Conservation (phyloP, 1,140 invertebrate genomes). For the Drosophila pseudoananassae region DNA sequence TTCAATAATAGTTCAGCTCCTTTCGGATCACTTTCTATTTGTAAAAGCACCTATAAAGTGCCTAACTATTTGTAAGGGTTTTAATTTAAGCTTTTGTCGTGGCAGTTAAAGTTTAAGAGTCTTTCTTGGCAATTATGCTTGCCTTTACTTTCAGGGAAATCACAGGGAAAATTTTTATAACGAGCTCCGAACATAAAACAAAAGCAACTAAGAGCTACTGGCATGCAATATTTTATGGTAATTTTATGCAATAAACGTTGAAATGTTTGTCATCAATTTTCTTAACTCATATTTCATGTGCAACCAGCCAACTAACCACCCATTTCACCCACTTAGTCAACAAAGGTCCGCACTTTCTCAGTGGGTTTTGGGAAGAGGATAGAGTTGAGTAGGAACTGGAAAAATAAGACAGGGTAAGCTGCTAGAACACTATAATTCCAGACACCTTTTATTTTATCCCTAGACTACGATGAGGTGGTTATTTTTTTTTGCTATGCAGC, state of each 20-base stretch:
- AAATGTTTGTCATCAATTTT: constrained; percentile 83
- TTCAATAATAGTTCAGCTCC: too few relatives aligned
- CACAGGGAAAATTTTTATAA: constrained; percentile 47
- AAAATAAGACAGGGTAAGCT: constrained; percentile 4
- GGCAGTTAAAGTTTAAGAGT: not conserved
- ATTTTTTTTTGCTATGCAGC: not conserved
- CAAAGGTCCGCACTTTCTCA: constrained; percentile 25
- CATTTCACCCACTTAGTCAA: constrained; percentile 18
- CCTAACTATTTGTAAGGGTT: not conserved
- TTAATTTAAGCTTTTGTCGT: not conserved
- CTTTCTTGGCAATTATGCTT: constrained; percentile 24
- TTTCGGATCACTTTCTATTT: not conserved
- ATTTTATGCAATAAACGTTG: constrained; percentile 82
- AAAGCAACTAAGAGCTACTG: constrained; percentile 45
- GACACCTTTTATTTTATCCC: constrained; percentile 34
- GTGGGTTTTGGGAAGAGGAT: not conserved
- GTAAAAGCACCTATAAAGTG: not conserved
- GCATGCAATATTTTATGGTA: constrained; percentile 78
- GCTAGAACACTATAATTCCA: constrained; percentile 54
- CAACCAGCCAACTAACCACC: constrained; percentile 18
- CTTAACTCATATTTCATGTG: constrained; percentile 82
- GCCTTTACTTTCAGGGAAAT: constrained; percentile 26
- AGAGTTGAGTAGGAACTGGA: not conserved
- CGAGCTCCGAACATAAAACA: constrained; percentile 40
- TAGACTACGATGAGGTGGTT: constrained; percentile 20